Evolutionary conservation across 2,797 vertebrate genomes (phyloP), one percentile per base, ranked within the genome.

Genomic region (Chelidonichthys spinosus): DNA sequence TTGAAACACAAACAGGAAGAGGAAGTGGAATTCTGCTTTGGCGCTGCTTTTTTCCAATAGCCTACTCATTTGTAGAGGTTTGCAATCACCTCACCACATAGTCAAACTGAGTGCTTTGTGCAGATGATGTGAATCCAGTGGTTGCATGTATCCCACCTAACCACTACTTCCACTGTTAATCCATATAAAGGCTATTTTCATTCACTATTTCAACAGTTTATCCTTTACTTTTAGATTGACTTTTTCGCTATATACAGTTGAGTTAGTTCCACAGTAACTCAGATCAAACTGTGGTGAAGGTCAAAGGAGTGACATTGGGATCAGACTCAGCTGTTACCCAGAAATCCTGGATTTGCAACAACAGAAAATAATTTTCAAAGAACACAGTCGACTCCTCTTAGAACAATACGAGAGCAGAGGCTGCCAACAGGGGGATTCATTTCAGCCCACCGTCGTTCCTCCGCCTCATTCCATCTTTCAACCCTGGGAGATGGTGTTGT

Each of bases 381-480:
- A 86, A 92, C 75, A 90, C 89, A 92, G 88, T 79, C 85, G 65
- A 91, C 89, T 91, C 92, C 89, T 92, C 84, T 84, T 87, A 85
- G 85, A 93, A 87, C 75, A 91, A 88, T 72, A 90, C 6, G 25
- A 83, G 82, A 84, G 80, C 78, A 3, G 67, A 61, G 69, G 70
- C 74, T 85, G 78, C 88, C 82, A 86, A 78, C 72, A 61, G 89
- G 83, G 25, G 87, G 74, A 78, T 92, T 86, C 64, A 84, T 89
- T 90, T 84, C 61, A 72, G 85, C 84, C 86, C 88, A 85, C 74
- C 87, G 73, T 82, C 76, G 18, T 40, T 84, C 77, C 85, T 85
- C 80, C 67, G 56, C 73, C 78, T 88, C 83, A 82, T 83, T 91
- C 88, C 83, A 78, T 86, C 81, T 76, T 82, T 63, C 78, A 81